Percentiles rank a stretch among this genome's conserved stretches.
These are phyloP conservation scores for Babyrousa celebensis DNA, from an alignment of 2,797 vertebrate species.

Conservation along the genomic window DNA sequence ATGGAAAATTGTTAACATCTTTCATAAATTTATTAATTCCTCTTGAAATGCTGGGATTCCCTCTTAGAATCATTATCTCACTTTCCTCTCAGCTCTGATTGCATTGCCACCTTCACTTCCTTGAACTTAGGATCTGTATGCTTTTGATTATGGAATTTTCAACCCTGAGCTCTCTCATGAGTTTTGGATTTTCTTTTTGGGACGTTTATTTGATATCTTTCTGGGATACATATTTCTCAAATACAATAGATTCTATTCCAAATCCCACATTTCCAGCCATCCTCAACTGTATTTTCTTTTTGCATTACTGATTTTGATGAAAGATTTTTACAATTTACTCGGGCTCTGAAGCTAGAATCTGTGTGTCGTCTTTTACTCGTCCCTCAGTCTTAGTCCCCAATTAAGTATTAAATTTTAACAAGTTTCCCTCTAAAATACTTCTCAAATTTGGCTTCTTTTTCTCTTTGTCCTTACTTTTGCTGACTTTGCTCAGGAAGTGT, in stretches of 20 bases:
- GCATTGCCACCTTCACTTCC: background rate
- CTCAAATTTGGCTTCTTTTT: background rate
- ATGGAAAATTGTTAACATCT: background rate
- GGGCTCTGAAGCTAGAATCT: background rate
- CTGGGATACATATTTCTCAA: background rate
- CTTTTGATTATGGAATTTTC: conserved; percentile 12
- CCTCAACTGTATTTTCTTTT: background rate
- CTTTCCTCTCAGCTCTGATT: background rate
- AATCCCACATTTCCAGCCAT: background rate
- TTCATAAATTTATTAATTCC: background rate
- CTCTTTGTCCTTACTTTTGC: background rate
- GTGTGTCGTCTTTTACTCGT: background rate
- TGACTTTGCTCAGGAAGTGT: background rate
- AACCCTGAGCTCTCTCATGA: background rate
- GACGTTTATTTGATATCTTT: background rate
- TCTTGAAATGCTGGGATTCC: background rate
- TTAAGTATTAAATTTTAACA: background rate
- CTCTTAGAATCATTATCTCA: background rate
- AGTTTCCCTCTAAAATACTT: background rate
- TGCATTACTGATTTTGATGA: background rate
- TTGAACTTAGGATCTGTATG: background rate
- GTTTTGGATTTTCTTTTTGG: background rate
- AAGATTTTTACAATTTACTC: conserved; percentile 11
- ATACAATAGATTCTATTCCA: background rate
- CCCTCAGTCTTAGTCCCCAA: background rate